These are phyloP conservation scores for Dolichopus griseipennis DNA, from an alignment of 2,888 invertebrate genomes.

Conservation along the genomic window DNA sequence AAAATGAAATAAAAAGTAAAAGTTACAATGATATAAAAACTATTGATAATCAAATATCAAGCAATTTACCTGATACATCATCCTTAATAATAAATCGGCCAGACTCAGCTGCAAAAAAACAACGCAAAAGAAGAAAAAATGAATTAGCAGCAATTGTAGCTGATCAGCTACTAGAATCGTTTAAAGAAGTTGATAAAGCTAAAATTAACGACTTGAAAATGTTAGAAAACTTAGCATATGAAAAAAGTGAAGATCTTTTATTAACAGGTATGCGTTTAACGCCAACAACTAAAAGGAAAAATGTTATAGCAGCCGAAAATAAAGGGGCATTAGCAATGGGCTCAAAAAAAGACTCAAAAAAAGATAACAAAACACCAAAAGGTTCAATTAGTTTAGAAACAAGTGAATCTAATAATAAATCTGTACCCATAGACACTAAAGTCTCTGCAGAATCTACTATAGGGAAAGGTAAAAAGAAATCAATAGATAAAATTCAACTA, in stretches of 20 bases:
- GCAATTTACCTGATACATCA: not conserved
- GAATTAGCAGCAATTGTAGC: conserved; percentile 43
- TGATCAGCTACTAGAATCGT: conserved; percentile 42
- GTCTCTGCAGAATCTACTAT: conserved; percentile 17
- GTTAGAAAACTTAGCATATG: conserved; percentile 40
- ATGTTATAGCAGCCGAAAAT: conserved; percentile 20
- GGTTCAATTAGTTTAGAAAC: conserved; percentile 5
- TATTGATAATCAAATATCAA: conserved; percentile 11
- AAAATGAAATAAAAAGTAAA: conserved; percentile 7
- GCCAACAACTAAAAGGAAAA: conserved; percentile 40
- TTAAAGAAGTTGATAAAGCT: conserved; percentile 41
- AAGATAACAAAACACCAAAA: conserved; percentile 13
- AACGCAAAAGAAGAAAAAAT: conserved; percentile 39
- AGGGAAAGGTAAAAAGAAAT: conserved; percentile 18
- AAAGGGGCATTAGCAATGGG: conserved; percentile 18
- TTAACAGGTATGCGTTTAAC: conserved; percentile 40
- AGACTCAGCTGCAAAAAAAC: conserved; percentile 31
- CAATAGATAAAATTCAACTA: conserved; percentile 12
- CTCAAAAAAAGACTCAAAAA: conserved; percentile 13
- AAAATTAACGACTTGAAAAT: conserved; percentile 40
- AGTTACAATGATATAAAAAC: conserved; percentile 6
- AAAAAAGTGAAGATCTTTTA: conserved; percentile 40
- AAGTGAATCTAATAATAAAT: not conserved
- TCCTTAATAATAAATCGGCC: conserved; percentile 1
- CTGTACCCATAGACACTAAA: conserved; percentile 10